Evolutionary conservation across 2,888 invertebrate species (phyloP), one percentile per base, ranked within the genome.

Genomic region (Lasioglossum pauxillum): DNA sequence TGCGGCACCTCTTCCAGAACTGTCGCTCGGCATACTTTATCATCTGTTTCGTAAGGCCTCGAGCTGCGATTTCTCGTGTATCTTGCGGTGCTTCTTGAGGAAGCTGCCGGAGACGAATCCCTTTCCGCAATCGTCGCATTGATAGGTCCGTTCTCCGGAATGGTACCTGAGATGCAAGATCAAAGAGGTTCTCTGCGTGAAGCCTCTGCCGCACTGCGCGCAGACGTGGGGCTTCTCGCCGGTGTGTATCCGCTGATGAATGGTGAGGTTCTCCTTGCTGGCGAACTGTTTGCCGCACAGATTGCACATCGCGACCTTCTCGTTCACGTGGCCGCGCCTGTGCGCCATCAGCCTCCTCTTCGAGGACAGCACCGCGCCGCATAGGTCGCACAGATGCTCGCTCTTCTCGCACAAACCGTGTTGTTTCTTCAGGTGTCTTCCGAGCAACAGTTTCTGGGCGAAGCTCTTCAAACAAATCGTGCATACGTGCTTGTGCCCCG

Each of bases 191-290:
- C 94, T 90, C 75, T 95, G 95, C 0, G 95, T 89, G 84, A 95
- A 95, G 49, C 92, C 87, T 83, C 93, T 93, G n/a, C 93, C 93
- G 80, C 95, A 95, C n/a, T 92, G 90, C 49, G 90, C 82, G 71
- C 95, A 95, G n/a, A 89, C 84, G 75, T 95, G 90, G 3, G 94
- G 94, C 78, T 92, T 93, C n/a, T 94, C 94, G 0, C 94, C 94
- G 0, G 94, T 94, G 82, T 94, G 94, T 57, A 87, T 92, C 0
- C 95, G 89, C n/a, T 89, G 90, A 82, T 94, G 94, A 27, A 94
- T 89, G 31, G 85, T 91, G 1, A 95, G 84, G 64, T 92, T 92
- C 46, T 93, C 93, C 31, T 88, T 91, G n/a, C 92, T 92, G 10
- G 85, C 82, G 75, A 95, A 94, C 49, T 73, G 85, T 53, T 93